Evolutionary conservation across 2,888 invertebrate species (phyloP).

Genomic region (Thereva unica): DNA sequence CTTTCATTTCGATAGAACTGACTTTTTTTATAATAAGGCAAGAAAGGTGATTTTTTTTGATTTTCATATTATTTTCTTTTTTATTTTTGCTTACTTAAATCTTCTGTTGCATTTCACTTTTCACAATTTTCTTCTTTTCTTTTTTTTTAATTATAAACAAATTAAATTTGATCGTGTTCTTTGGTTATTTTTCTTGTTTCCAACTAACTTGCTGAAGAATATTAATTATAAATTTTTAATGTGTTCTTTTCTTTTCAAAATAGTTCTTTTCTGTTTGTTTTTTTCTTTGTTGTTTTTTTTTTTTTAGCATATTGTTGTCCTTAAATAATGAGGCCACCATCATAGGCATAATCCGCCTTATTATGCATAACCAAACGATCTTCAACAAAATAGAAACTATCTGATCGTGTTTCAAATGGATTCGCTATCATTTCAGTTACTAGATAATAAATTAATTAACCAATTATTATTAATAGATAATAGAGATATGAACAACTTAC

Average conservation of each 20-base stretch:
- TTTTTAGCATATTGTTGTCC: constrained; percentile 1
- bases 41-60: constrained; percentile 43
- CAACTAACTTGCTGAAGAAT: constrained; percentile 4
- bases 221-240: neutral
- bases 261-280: neutral
- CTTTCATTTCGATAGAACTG: constrained; percentile 22
- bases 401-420: constrained; percentile 96
- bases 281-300: neutral
- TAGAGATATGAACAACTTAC: constrained; percentile 62
- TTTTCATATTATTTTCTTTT: constrained; percentile 3
- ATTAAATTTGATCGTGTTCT: constrained; percentile 18
- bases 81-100: constrained; percentile 1
- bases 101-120: constrained; percentile 8
- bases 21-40: constrained; percentile 43
- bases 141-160: constrained; percentile 29
- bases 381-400: constrained; percentile 99
- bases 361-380: constrained; percentile 98
- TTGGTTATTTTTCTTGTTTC: constrained; percentile 8
- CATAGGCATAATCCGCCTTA: constrained; percentile 98
- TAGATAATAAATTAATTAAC: constrained; percentile 60
- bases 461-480: neutral
- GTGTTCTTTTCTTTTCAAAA: neutral
- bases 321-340: constrained; percentile 68
- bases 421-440: constrained; percentile 95
- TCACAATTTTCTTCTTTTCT: constrained; percentile 25